phyloP scores from a whole-genome alignment of 2,113 vertebrate species.

The Gasterosteus aculeatus region DNA sequence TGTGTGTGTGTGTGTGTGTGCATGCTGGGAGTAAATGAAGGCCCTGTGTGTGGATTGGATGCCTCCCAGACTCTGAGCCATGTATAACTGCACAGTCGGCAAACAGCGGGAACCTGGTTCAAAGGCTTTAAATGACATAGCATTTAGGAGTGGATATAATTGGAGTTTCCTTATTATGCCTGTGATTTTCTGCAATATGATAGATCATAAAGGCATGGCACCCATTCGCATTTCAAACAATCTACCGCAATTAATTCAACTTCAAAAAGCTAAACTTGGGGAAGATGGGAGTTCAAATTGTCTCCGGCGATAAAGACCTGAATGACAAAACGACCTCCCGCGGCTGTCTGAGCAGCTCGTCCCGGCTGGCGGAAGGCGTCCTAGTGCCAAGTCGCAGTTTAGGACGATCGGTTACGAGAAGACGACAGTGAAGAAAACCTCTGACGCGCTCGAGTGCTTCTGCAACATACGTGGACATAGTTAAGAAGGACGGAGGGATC shows the following conservation, averaged over 20 bases:
- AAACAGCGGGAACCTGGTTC: constrained; percentile 52
- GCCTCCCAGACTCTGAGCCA: constrained; percentile 58
- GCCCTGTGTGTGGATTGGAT: constrained; percentile 65
- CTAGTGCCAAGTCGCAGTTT: constrained; percentile 12
- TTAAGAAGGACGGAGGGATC: constrained; percentile 15
- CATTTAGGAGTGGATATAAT: constrained; percentile 69
- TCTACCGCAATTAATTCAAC: constrained; percentile 16
- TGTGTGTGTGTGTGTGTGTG: constrained; percentile 26
- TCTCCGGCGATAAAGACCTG: constrained; percentile 17
- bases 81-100: constrained; percentile 51
- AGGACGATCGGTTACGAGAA: constrained; percentile 29
- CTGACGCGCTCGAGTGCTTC: constrained; percentile 9
- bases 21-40: constrained; percentile 66
- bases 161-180: constrained; percentile 64
- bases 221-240: constrained; percentile 48
- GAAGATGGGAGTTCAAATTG: constrained; percentile 35
- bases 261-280: constrained; percentile 36
- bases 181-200: constrained; percentile 52
- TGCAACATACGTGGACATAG: constrained; percentile 1
- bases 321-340: constrained; percentile 33
- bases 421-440: constrained; percentile 19
- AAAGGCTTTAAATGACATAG: constrained; percentile 71
- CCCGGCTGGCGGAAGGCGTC: neutral
- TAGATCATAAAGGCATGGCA: constrained; percentile 56
- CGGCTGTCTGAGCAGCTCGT: constrained; percentile 2